Percentiles rank a stretch among this genome's conserved stretches.
Conservation (phyloP, 2,888 invertebrate genomes). For the Himalopsyche kuldschensis region DNA sequence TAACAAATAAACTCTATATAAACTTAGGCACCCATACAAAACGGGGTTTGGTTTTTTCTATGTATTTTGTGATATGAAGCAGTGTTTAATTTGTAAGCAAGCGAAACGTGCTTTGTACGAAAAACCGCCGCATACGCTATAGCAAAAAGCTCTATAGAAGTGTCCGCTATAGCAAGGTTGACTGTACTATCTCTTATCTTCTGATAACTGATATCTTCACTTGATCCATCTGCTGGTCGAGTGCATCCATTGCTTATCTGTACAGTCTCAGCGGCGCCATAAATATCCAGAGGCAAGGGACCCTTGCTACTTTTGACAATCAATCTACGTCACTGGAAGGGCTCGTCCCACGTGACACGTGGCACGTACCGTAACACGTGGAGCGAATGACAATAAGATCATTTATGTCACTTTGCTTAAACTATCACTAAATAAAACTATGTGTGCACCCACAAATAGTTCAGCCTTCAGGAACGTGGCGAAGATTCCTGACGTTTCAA, state of each 20-base stretch:
- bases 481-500: not conserved
- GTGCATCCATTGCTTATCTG: not conserved
- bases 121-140: too few relatives aligned
- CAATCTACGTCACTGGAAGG: not conserved
- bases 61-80: too few relatives aligned
- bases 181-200: too few relatives aligned
- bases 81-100: too few relatives aligned
- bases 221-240: not conserved
- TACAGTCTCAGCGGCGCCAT: not conserved
- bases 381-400: not conserved
- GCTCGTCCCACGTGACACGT: not conserved
- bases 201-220: not conserved
- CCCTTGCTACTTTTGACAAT: not conserved
- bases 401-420: not conserved
- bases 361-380: not conserved
- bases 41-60: too few relatives aligned
- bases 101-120: too few relatives aligned
- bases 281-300: not conserved
- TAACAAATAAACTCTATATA: too few relatives aligned
- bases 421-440: not conserved
- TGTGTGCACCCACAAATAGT: not conserved
- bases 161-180: too few relatives aligned
- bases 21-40: too few relatives aligned
- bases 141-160: too few relatives aligned
- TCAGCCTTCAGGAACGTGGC: not conserved